Evolutionary conservation across 2,113 vertebrate genomes (phyloP), one percentile per base, ranked within the genome.

Genomic region (Tautogolabrus adspersus): DNA sequence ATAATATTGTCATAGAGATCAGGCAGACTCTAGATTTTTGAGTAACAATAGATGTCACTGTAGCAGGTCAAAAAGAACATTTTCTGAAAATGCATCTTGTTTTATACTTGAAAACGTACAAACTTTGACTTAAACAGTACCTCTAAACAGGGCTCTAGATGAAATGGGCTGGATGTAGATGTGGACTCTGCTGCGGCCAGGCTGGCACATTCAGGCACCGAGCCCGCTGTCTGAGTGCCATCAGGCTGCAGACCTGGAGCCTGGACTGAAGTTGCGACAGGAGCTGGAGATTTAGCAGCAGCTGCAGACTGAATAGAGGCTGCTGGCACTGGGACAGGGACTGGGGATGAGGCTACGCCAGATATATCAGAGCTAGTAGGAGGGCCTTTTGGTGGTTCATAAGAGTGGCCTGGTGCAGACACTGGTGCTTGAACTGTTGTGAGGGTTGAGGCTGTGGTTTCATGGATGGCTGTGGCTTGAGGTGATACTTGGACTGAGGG

Each of bases 201-300:
- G 10, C 91, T 82, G 73, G 74, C 73, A 87, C 77, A 66, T 66
- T 93, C 89, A 15, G 91, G 79, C 0, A 77, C 68, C 23, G 94
- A 91, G 30, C 87, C 84, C 7, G 84, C 61, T 82, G 92, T 89
- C 77, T 95, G 92, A 66, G 88, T 93, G 87, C 94, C 88, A 47
- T 90, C 89, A 60, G 91, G 64, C 87, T 94, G 95, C 42, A 95
- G 70, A 88, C 88, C 15, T 51, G 91, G 82, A 79, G 95, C 94
- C 0, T 89, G 21, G 55, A 72, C 77, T 58, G 83, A 64, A 66
- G 65, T 78, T 75, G 86, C 81, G 40, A 83, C 55, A 19, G 79
- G 49, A 40, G 76, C 26, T 49, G 47, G 47, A 18, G 47, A 15
- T 49, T 49, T 49, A 15, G 47, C 47, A 49, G 15, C 47, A 19